phyloP scores from a whole-genome alignment of 2,113 vertebrate genomes.

The Urocitellus parryii region DNA sequence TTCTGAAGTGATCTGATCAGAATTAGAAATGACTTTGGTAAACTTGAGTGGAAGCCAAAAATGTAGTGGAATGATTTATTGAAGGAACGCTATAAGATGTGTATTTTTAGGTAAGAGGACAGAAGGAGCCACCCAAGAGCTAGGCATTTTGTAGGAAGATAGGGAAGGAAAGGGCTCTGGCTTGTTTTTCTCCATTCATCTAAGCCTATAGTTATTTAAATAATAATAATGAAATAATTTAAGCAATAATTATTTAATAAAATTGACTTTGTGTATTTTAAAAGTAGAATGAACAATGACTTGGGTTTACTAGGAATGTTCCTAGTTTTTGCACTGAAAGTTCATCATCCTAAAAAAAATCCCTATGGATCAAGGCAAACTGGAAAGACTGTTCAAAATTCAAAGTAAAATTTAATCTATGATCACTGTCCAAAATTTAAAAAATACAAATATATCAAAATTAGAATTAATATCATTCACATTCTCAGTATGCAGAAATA shows the following conservation, averaged over 20 bases:
- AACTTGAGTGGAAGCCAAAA: background rate
- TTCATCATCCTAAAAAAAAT: background rate
- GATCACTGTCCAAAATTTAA: background rate
- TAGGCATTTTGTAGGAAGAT: background rate
- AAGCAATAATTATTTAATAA: background rate
- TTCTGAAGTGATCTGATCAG: background rate
- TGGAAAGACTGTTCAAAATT: background rate
- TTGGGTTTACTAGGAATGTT: background rate
- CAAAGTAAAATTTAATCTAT: slow-evolving; percentile 24
- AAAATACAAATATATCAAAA: background rate
- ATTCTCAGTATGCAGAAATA: background rate
- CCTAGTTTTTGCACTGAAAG: background rate
- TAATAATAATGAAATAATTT: background rate
- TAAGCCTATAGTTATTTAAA: background rate
- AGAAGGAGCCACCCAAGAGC: background rate
- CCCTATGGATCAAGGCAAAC: background rate
- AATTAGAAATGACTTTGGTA: background rate
- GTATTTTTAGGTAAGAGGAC: background rate
- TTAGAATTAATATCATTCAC: background rate
- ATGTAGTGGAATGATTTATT: background rate
- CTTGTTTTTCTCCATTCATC: background rate
- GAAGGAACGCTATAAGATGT: background rate
- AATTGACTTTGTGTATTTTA: background rate
- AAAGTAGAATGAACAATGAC: background rate
- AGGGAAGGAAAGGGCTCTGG: background rate